phyloP scores from a whole-genome alignment of 2,797 vertebrate species.

The Parauchenoglanis ngamensis region DNA sequence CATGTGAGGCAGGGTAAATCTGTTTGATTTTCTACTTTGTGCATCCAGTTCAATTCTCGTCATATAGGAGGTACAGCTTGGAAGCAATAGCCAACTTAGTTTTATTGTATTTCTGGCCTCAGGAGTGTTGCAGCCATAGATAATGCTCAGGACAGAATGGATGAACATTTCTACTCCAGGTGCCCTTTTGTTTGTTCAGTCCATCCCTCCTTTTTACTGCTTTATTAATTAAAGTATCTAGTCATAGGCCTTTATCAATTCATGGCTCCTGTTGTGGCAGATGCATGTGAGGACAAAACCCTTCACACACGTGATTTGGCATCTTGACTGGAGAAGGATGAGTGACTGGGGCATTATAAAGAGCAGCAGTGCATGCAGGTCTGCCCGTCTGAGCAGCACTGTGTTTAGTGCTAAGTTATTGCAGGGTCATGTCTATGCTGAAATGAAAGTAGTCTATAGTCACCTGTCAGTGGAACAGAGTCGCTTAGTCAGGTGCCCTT shows the following conservation, averaged over 20 bases:
- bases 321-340: constrained; percentile 23
- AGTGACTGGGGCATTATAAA: constrained; percentile 37
- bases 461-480: constrained; percentile 30
- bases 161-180: constrained; percentile 42
- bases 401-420: constrained; percentile 54
- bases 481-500: neutral
- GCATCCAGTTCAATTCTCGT: neutral
- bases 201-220: constrained; percentile 19
- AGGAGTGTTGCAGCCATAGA: constrained; percentile 48
- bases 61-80: constrained; percentile 4
- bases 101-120: constrained; percentile 28
- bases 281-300: neutral
- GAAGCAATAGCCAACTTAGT: constrained; percentile 36
- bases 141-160: constrained; percentile 40
- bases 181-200: constrained; percentile 39
- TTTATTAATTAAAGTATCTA: constrained; percentile 59
- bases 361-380: constrained; percentile 30
- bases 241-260: constrained; percentile 51
- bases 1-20: constrained; percentile 17
- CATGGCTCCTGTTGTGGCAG: constrained; percentile 27
- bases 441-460: constrained; percentile 24
- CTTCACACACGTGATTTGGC: constrained; percentile 4
- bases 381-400: constrained; percentile 3
- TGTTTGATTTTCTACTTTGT: constrained; percentile 8
- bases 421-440: constrained; percentile 44